Base-by-base conservation (phyloP, 2,888 invertebrate genomes). In the Cephus pulcher region DNA sequence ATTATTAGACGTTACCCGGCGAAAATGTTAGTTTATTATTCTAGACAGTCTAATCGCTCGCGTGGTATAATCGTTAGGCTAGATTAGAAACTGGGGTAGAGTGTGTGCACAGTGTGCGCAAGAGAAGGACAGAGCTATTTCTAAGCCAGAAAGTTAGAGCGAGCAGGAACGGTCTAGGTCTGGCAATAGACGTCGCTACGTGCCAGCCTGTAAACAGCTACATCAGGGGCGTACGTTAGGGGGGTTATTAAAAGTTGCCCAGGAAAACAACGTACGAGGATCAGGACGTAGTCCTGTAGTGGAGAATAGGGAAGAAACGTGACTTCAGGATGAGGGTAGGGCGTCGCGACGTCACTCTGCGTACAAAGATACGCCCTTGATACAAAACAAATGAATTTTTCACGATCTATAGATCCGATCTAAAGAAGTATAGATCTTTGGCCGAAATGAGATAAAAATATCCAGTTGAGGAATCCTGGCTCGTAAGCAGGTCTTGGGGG, bases 121-220 rank as follows among this genome's bases (percentile, higher is more conserved):
- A 23, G 23, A 23, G 23, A 56, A 23, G 56, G 56, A 56, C 23
- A 23, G 23, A 56, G 56, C 23, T 56, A 56, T 23, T 56, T 56
- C 56, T 23, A 56, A 56, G 56, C 23, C 9, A 23, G 23, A 56
- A 23, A 23, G 56, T 56, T 56, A 23, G 56, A 56, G 23, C 56
- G 56, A 56, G 56, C 23, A 23, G 56, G 15, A 56, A 56, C 23
- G 9, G 56, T 56, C 23, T 56, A 23, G 23, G 56, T 56, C 23
- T 23, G 23, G 56, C 9, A 56, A 56, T 56, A 56, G 56, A 23
- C 56, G 56, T 56, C 23, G 56, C 82, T 82, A 86, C 83, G 84
- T 86, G 86, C 82, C 83, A 86, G 81, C 84, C 81, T 85, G 86
- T 86, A 88, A 88, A 86, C 85, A 83, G 83, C 75, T 86, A 82